A percentile compares a stretch with the other conserved stretches of the same genome.
Evolutionary conservation across 2,113 vertebrate species (phyloP).

Genomic region (Eulemur rufifrons): DNA sequence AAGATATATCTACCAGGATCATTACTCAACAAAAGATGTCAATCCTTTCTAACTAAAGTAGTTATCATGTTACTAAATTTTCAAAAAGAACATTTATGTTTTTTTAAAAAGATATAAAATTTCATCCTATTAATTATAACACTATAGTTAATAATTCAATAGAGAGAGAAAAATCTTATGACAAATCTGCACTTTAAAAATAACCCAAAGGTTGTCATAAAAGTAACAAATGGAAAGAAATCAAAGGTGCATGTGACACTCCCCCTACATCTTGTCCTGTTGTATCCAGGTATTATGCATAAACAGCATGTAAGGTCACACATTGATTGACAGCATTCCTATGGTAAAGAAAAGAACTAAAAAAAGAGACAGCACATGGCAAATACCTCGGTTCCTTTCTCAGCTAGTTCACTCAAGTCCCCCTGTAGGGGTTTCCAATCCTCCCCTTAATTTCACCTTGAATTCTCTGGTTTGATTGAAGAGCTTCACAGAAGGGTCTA

Average conservation of each 20-base stretch:
- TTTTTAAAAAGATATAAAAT: neutral
- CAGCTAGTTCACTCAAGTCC: neutral
- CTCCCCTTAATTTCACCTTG: conserved; percentile 72
- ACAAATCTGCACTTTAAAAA: conserved; percentile 22
- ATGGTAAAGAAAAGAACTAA: neutral
- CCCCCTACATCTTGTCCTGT: neutral
- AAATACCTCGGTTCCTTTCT: neutral
- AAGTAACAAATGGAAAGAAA: neutral
- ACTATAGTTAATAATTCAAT: neutral
- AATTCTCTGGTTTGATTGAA: conserved; percentile 78
- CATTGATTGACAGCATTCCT: conserved; percentile 25
- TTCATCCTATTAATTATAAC: neutral
- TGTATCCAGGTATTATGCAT: neutral
- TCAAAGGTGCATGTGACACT: neutral
- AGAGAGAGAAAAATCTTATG: conserved; percentile 26
- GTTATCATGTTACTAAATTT: neutral
- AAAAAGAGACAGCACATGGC: neutral
- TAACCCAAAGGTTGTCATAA: conserved; percentile 23
- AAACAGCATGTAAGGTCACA: neutral
- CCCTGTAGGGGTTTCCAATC: neutral
- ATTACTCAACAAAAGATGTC: conserved; percentile 40
- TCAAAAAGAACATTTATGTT: neutral
- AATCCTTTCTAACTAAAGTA: neutral
- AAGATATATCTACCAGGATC: neutral
- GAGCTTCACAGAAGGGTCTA: conserved; percentile 77